Evolutionary conservation across 2,888 invertebrate genomes (phyloP), one percentile per base, ranked within the genome.

Genomic region (Dendrolimus houi): DNA sequence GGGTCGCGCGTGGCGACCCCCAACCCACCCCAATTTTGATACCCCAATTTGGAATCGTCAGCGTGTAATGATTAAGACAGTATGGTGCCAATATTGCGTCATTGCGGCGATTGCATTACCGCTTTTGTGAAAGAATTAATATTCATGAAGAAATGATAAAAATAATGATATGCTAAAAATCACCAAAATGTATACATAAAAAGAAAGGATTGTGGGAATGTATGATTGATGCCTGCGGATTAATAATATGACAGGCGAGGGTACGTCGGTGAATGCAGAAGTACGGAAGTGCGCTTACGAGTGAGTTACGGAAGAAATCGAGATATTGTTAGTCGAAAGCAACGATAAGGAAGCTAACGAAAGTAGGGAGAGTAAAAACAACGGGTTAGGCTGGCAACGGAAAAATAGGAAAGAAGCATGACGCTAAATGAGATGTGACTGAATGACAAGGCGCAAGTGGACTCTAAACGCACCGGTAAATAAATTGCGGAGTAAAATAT

Each of bases 111-210:
- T 87, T 90, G 89, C 90, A 87, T 90, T 89, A 89, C 85, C 89
- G 90, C 90, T 90, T 90, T 90, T 90, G 90, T 89, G 89, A 85
- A 79, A 84, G 68, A 75, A 87, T 89, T 89, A 89, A 86, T 89
- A 88, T 79, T 79, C 80, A 87, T 87, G 88, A 87, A 87, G 79
- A 80, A 79, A 87, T 85, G 86, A 81, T 83, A 82, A 76, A 74
- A 71, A 47, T 47, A 81, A 82, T 84, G 81, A 75, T 71, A 76
- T 72, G 75, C 76, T 80, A 81, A 76, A 76, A 47, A 78, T 71
- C 78, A 79, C 77, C 77, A 79, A 79, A 66, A 70, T 70, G 64
- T 41, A 69, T 72, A 72, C 74, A 78, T 79, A 80, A 77, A 72
- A 74, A 74, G 78, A 76, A 81, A 72, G 74, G 72, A 72, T 61